Percentiles rank a stretch among this genome's conserved stretches.
Conservation (phyloP, 2,113 vertebrate genomes). For the Ailuropoda melanoleuca region DNA sequence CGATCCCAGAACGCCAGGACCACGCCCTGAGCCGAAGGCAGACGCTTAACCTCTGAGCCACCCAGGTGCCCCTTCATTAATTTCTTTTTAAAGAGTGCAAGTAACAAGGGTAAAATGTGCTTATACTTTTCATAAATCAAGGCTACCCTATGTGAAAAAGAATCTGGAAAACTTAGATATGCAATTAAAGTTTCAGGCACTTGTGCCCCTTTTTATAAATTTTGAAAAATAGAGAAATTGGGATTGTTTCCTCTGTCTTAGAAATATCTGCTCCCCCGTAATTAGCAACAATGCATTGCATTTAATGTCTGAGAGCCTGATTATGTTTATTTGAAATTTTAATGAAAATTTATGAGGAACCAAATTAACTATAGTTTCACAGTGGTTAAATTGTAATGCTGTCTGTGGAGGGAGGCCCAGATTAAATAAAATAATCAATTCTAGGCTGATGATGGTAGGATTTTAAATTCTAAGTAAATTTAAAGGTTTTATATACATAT, state of each 20-base stretch:
- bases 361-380: background rate
- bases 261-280: background rate
- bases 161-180: background rate
- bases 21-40: too few species aligned
- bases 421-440: background rate
- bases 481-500: background rate
- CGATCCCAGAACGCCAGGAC: too few species aligned
- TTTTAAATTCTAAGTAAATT: background rate
- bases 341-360: background rate
- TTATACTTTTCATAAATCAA: background rate
- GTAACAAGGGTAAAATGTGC: background rate
- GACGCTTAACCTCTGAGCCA: too few species aligned
- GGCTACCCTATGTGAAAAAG: background rate
- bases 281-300: background rate
- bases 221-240: background rate
- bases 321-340: background rate
- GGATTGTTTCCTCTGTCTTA: background rate
- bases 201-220: background rate
- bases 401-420: background rate
- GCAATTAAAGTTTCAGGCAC: background rate
- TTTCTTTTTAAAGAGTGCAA: background rate
- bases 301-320: background rate
- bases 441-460: background rate
- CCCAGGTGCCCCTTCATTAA: too few species aligned
- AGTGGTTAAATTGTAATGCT: background rate